Base-by-base conservation (phyloP, 1,140 invertebrate species). In the Drosophila lacteicornis region DNA sequence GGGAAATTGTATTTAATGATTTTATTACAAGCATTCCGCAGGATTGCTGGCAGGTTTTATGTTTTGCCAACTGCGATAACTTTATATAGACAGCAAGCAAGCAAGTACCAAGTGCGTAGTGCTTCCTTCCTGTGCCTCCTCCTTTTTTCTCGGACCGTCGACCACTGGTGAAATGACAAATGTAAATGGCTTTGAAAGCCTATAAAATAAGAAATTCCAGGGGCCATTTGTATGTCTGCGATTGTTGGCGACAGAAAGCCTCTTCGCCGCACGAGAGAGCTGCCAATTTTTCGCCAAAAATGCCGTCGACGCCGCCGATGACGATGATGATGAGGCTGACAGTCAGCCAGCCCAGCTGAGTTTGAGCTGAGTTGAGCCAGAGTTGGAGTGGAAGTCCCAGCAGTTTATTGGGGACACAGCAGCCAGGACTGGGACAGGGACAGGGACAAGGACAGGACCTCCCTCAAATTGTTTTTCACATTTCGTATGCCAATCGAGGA, bases 131-230 rank as follows among this genome's bases (percentile, higher is more conserved):
- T 55, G 9, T 51, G 11, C 27, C 38, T 3, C 22, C 15, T 55
- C 22, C 45, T 30, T 71, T 33, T 42, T 47, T 47, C 1, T 38
- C 51, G 17, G 36, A 36, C 51, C 25, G 22, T 58, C 58, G 68
- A 36, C 40, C 68, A 69, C 53, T 40, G 62, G 58, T 60, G 69
- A 79, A 78, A 82, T 82, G 79, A 82, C 79, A 84, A 84, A 84
- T 84, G 82, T 84, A 84, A 84, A 84, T 84, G 77, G 74, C 82
- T 77, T 82, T 84, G 67, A 80, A 84, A 69, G 73, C 78, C 82
- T 78, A 84, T 84, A 84, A 84, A 84, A 80, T 80, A 84, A 80
- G 66, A 84, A 84, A 77, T 84, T 84, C 73, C 77, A 68, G 46
- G 67, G 58, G 80, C 80, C 80, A 76, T 81, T 82, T 81, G 66